Conservation (phyloP, 2,113 vertebrate species). For the Gavia stellata region DNA sequence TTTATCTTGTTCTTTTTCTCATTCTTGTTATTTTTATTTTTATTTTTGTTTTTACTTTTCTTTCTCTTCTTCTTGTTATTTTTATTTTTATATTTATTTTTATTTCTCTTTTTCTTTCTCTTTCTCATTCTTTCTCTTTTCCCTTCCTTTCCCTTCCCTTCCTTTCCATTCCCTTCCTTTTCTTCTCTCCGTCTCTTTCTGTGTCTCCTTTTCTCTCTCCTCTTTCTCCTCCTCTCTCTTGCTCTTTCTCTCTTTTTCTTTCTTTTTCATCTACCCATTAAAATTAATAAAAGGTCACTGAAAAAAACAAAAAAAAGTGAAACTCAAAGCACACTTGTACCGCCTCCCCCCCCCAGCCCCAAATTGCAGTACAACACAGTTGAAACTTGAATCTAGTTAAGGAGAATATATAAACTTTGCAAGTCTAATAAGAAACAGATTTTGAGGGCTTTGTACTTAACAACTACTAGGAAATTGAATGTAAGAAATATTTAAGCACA, state of each 20-base stretch:
- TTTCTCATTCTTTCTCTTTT: too few species aligned
- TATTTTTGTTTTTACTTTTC: rapidly evolving
- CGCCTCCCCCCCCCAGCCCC: too few species aligned
- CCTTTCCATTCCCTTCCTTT: neutral
- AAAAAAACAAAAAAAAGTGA: neutral
- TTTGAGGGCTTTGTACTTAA: neutral
- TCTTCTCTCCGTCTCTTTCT: too few species aligned
- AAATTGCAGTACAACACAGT: neutral
- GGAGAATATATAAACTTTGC: constrained; percentile 11
- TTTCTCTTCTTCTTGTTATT: too few species aligned
- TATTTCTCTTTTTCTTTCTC: rapidly evolving
- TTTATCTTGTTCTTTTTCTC: rapidly evolving
- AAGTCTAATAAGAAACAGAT: constrained; percentile 40
- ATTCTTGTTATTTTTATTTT: neutral
- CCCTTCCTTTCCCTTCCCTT: neutral
- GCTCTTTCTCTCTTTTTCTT: neutral
- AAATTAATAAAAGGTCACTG: neutral
- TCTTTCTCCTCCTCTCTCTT: neutral
- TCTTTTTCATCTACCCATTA: neutral
- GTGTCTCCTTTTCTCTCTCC: neutral
- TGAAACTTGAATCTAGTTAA: constrained; percentile 32
- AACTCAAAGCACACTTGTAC: neutral
- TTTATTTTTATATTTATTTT: too few species aligned
- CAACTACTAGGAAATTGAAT: constrained; percentile 4
- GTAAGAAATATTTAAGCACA: constrained; percentile 8